Evolutionary conservation across 2,113 vertebrate species (phyloP), one percentile per base, ranked within the genome.

Genomic region (Campylorhamphus procurvoides): DNA sequence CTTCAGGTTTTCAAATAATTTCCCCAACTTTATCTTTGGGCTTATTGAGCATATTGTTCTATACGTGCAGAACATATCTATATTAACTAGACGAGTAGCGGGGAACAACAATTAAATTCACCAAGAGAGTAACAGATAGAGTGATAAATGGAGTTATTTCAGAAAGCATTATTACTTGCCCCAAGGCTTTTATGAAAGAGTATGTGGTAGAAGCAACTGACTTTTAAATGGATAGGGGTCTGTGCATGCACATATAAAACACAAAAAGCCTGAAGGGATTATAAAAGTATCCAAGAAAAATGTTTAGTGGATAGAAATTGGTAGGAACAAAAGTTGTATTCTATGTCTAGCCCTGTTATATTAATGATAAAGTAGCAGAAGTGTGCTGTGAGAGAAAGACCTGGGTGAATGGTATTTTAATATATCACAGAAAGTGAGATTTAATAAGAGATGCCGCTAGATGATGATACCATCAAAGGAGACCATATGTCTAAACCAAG

Each of bases 41-140:
- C 76, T 96, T 96, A 95, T 86, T 97, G 96, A 95, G 74, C 59
- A 81, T 87, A 85, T 78, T 97, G 90, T 93, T 93, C 84, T 93
- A 37, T 75, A 76, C 85, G 68, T 77, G 19, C 50, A 94, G 62
- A 91, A 87, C 85, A 94, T 33, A 91, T 89, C 84, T 95, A 39
- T 90, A 97, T 95, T 96, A 97, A 56, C 87, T 94, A 97, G 92
- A 94, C 93, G 72, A 96, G 81, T 93, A 96, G 96, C 7, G 4
- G 92, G 92, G 84, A 98, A 31, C 58, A 95, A 86, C 94, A 96
- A 97, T 98, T 97, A 98, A 96, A 93, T 93, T 97, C 90, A 95
- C 83, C 25, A 58, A 67, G 86, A 76, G 71, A 93, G 67, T 22
- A 95, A 91, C 19, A 96, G 93, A 96, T 96, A 97, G 93, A 96